Percentiles rank a stretch among this genome's conserved stretches.
Conservation (phyloP, 2,113 vertebrate species). For the Anguilla japonica region DNA sequence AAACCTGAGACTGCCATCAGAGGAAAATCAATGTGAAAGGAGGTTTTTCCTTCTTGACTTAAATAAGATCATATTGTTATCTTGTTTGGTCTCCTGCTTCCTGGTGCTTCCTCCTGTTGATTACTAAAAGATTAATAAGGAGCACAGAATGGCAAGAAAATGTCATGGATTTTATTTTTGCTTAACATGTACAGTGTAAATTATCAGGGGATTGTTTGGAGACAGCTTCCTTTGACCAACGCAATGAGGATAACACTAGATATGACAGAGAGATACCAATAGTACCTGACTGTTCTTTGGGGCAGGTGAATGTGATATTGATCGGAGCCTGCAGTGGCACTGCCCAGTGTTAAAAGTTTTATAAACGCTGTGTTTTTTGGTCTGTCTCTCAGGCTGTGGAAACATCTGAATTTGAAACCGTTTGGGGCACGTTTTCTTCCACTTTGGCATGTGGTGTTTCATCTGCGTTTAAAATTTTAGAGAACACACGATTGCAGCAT, state of each 20-base stretch:
- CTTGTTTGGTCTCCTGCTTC: not conserved
- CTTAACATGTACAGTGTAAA: not conserved
- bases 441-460: not conserved
- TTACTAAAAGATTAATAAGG: not conserved
- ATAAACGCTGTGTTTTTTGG: not conserved
- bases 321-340: not conserved
- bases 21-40: not conserved
- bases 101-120: not conserved
- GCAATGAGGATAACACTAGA: not conserved
- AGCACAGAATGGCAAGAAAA: not conserved
- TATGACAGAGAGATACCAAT: not conserved
- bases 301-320: not conserved
- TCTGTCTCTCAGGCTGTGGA: not conserved
- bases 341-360: not conserved
- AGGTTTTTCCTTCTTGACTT: not conserved
- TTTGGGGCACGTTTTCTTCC: not conserved
- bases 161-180: not conserved
- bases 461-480: not conserved
- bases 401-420: not conserved
- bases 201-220: not conserved
- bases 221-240: not conserved
- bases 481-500: not conserved
- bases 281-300: not conserved
- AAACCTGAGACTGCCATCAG: not conserved
- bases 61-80: not conserved